phyloP scores from a whole-genome alignment of 2,888 invertebrate genomes.

The Druceiella hillmani region DNA sequence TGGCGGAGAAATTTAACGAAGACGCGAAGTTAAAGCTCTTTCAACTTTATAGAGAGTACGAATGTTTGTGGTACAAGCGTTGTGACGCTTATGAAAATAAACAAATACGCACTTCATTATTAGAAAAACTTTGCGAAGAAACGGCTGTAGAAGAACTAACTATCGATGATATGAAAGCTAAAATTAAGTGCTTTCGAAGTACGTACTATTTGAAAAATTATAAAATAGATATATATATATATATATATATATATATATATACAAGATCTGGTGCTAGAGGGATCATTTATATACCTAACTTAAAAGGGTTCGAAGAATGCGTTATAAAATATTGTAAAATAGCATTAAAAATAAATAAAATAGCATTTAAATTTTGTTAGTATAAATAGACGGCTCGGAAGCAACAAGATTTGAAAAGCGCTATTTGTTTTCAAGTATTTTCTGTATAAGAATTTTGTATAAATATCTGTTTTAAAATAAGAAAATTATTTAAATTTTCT shows the following conservation, averaged over 20 bases:
- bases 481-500: too few species aligned
- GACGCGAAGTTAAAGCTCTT: conserved; percentile 19
- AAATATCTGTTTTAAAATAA: too few species aligned
- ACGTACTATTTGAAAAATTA: too few species aligned
- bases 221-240: too few species aligned
- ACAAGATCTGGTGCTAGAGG: conserved; percentile 18
- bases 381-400: too few species aligned
- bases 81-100: too few species aligned
- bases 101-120: conserved; percentile 22
- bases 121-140: conserved; percentile 20
- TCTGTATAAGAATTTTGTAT: too few species aligned
- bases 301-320: conserved; percentile 22
- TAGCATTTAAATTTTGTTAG: conserved; percentile 22
- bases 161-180: conserved; percentile 12
- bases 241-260: conserved; percentile 20
- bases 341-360: conserved; percentile 19
- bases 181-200: conserved; percentile 21
- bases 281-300: conserved; percentile 15
- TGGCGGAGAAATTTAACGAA: conserved; percentile 19
- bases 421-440: too few species aligned
- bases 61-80: conserved; percentile 24
- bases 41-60: conserved; percentile 18
- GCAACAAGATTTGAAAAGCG: too few species aligned
- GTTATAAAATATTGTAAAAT: conserved; percentile 20
- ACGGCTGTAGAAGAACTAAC: conserved; percentile 12